Base-by-base conservation (phyloP, 2,888 invertebrate genomes). In the Horisme vitalbata region DNA sequence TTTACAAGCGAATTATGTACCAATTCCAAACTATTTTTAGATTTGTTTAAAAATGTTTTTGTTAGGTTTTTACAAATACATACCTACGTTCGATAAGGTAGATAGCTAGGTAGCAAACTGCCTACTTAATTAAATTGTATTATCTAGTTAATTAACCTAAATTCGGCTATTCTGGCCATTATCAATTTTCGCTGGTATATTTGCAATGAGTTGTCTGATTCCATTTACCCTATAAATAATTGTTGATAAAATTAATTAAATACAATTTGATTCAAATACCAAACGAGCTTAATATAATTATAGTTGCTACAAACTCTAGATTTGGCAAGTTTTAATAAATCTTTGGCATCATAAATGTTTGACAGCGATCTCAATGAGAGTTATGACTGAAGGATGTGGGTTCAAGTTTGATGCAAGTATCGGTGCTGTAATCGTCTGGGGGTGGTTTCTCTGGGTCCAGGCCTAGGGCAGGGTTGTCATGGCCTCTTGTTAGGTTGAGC, bases 401-500 rank as follows among this genome's bases (percentile, higher is more conserved):
- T 32, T 79, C 75, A 2, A 81, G 61, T 59, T 73, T 76, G 47
- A 73, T 61, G 55, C 68, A 73, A 23, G 74, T 75, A 4, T 71
- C 66, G 18, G 66, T 63, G 32, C 61, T 62, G 50, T 55, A 57
- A 13, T 83, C 79, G 23, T 72, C 72, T 1, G 71, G 70, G 1
- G 71, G 72, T 0, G 75, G 73, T 55, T 85, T 86, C 55, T 88
- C 86, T 0, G 75, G 53, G 46, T 86, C 86, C 11, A 81, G 68
- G 2, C 80, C 76, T 2, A 86, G 68, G 0, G 79, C 87, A n/a
- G 75, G 79, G 67, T 89, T 89, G 62, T 86, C 86, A 50, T 70
- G 74, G 3, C 85, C 83, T 23, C 68, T 66, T 2, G 76, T 65
- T 44, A 79, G 72, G 1, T 73, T 63, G 4, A 69, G 63, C 4